Percentiles rank a stretch among this genome's conserved stretches.
Conservation (phyloP, 2,797 vertebrate species). For the Orientallactaga sibirica region DNA sequence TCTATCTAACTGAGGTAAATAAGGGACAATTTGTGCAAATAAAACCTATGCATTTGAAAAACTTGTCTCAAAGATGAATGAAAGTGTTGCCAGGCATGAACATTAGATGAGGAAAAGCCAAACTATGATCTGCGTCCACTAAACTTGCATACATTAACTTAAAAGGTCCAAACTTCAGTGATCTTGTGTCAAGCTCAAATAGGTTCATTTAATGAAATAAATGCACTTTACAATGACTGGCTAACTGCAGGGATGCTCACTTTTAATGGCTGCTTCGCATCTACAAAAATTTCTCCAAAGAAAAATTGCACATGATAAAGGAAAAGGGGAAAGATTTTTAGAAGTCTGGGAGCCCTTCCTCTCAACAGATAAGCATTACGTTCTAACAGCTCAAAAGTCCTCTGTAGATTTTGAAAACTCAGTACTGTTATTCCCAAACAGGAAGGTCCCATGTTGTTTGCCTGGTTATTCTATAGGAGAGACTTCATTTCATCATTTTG, state of each 20-base stretch:
- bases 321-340: neutral
- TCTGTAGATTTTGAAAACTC: constrained; percentile 6
- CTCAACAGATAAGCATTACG: neutral
- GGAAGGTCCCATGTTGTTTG: neutral
- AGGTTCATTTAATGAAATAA: constrained; percentile 31
- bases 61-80: constrained; percentile 41
- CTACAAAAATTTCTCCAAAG: neutral
- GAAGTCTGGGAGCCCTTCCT: constrained; percentile 4
- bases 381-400: constrained; percentile 3
- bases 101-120: constrained; percentile 55
- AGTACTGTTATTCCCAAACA: neutral
- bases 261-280: constrained; percentile 43
- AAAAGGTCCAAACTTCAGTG: constrained; percentile 54
- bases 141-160: constrained; percentile 60
- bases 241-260: constrained; percentile 52
- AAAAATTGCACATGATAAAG: constrained; percentile 42
- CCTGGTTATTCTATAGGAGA: constrained; percentile 38
- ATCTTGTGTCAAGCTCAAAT: constrained; percentile 24
- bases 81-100: constrained; percentile 12
- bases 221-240: constrained; percentile 6
- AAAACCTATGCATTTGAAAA: constrained; percentile 58
- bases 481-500: constrained; percentile 34
- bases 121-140: constrained; percentile 35
- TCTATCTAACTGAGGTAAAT: constrained; percentile 57
- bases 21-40: constrained; percentile 58